These are phyloP conservation scores for Drosophila obscura DNA, from an alignment of 1,140 invertebrate genomes.

Conservation along the genomic window DNA sequence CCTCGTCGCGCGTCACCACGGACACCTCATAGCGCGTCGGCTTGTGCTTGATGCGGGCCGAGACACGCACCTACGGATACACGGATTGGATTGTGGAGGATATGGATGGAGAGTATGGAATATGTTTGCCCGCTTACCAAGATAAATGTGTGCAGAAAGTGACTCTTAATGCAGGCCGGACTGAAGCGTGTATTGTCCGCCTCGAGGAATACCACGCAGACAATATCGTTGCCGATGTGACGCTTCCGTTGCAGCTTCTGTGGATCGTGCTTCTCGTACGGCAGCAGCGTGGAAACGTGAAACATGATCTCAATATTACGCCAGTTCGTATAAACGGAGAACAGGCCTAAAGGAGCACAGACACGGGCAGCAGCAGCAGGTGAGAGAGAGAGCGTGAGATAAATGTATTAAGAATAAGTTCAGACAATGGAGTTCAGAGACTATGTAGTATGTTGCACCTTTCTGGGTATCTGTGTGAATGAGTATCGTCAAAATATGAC, in stretches of 20 bases:
- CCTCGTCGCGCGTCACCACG: conserved; percentile 97
- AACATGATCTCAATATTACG: conserved; percentile 97
- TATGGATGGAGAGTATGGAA: not conserved
- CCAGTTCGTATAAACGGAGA: conserved; percentile 97
- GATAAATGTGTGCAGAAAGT: conserved; percentile 96
- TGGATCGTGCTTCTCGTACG: conserved; percentile 95
- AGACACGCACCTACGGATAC: conserved; percentile 88
- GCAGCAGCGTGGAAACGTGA: conserved; percentile 96
- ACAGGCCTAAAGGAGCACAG: conserved; percentile 87
- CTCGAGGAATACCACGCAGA: conserved; percentile 97
- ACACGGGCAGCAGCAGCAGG: too few species aligned
- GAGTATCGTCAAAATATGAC: too few species aligned
- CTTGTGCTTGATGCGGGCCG: conserved; percentile 92
- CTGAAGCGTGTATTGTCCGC: conserved; percentile 96
- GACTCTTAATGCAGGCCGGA: conserved; percentile 96
- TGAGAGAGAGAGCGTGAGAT: not conserved
- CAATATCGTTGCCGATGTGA: conserved; percentile 99
- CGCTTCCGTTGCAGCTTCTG: conserved; percentile 97
- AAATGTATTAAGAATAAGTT: not conserved
- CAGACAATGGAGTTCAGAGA: too few species aligned
- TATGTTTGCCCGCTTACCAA: conserved; percentile 85
- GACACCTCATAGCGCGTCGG: conserved; percentile 95
- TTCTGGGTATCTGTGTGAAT: not conserved
- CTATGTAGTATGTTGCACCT: too few species aligned
- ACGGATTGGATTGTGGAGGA: not conserved